These are phyloP conservation scores for Bilobella aurantiaca DNA, from an alignment of 1,140 invertebrate genomes.

Conservation along the genomic window DNA sequence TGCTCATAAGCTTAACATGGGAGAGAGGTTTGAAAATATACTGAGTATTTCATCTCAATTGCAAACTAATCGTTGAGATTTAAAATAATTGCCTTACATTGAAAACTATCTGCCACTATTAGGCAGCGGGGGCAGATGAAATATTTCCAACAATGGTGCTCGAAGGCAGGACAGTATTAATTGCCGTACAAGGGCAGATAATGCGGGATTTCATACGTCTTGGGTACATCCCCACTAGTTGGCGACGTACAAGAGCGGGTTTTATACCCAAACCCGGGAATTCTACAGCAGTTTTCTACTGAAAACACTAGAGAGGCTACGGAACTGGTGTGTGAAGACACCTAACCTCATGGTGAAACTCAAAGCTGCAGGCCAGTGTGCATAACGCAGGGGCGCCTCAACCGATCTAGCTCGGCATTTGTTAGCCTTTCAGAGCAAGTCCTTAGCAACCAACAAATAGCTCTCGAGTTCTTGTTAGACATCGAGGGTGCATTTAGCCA, in stretches of 20 bases:
- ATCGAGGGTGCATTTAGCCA: constrained; percentile 24
- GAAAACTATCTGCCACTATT: constrained; percentile 10
- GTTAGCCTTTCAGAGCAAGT: constrained; percentile 14
- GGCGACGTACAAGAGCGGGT: constrained; percentile 8
- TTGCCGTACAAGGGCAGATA: neutral
- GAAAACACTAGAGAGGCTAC: constrained; percentile 17
- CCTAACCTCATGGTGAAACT: neutral
- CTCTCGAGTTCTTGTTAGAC: constrained; percentile 12
- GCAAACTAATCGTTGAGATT: no score
- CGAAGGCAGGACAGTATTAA: neutral
- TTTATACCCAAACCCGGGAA: constrained; percentile 28
- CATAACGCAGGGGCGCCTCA: neutral
- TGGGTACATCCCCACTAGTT: constrained; percentile 16
- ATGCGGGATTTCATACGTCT: constrained; percentile 12
- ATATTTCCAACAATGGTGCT: constrained; percentile 20
- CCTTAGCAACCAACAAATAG: neutral
- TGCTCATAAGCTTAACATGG: no score
- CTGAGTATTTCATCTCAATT: no score
- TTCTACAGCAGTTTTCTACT: constrained; percentile 25
- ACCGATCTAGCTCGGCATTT: constrained; percentile 22
- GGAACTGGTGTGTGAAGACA: constrained; percentile 15
- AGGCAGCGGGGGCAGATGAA: constrained; percentile 18
- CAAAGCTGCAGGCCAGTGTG: neutral
- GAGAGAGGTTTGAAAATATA: no score
- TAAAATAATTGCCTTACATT: no score